Conservation (phyloP, 2,888 invertebrate species). For the Taphrorychus bicolor region DNA sequence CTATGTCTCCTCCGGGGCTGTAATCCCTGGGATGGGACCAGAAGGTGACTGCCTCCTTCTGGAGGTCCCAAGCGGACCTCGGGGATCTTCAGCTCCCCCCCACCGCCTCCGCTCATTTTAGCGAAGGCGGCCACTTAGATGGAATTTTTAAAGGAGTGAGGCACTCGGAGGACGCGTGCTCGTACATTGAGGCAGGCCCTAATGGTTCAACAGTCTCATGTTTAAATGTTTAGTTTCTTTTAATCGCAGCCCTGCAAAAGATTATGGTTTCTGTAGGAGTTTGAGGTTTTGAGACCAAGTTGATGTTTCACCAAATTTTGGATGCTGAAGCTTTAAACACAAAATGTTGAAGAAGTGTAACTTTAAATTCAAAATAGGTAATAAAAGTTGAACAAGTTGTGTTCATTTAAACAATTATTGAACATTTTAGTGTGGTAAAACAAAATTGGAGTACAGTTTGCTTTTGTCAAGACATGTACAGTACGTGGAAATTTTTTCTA, state of each 20-base stretch:
- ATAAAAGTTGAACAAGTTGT: too few species aligned
- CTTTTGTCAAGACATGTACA: too few species aligned
- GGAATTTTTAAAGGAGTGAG: conserved; percentile 1
- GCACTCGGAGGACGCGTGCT: neutral
- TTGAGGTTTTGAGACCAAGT: too few species aligned
- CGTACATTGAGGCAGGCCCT: neutral
- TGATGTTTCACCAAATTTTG: too few species aligned
- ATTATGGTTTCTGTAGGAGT: too few species aligned
- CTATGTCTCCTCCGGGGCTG: conserved; percentile 73
- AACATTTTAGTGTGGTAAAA: too few species aligned
- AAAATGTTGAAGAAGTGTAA: too few species aligned
- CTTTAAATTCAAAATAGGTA: too few species aligned
- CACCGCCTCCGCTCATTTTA: conserved; percentile 56
- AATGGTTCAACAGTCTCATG: neutral
- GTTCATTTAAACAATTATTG: too few species aligned
- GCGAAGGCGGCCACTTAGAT: conserved; percentile 14
- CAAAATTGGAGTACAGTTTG: too few species aligned
- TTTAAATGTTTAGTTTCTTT: neutral
- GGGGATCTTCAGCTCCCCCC: conserved; percentile 70
- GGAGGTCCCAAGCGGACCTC: conserved; percentile 73
- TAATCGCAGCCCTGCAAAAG: neutral
- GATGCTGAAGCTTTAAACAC: too few species aligned
- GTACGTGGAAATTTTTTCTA: too few species aligned
- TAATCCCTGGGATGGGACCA: conserved; percentile 59
- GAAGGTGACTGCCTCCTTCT: conserved; percentile 56